Base-by-base conservation (phyloP, 2,113 vertebrate species). In the Benitochromis conjunctus region DNA sequence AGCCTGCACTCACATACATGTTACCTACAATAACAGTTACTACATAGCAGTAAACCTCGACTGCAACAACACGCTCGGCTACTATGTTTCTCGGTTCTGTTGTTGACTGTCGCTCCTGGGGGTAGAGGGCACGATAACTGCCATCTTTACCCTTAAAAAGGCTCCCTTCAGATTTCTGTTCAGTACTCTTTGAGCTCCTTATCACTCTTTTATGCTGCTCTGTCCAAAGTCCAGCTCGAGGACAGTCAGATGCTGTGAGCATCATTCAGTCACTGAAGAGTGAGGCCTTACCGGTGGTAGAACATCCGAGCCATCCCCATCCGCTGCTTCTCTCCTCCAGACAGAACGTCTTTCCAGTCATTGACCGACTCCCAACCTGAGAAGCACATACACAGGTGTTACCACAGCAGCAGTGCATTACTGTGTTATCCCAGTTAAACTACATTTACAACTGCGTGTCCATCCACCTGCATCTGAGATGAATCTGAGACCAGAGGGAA, bases 301-400 rank as follows among this genome's bases (percentile, higher is more conserved):
- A 99, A 99, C 98, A 99, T 99, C 5, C 99, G 97, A 82, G 99
- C 99, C 99, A 99, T 99, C 66, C 98, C 99, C 98, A 99, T 99
- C 86, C 99, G 96, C 94, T 99, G 99, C 82, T 99, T 99, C 95
- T 99, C 99, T 83, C 98, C 99, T 92, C 99, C 99, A 19, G 99
- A 99, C 18, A 99, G 91, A 57, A 99, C 98, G 36, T 99, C 99
- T 91, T 98, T 99, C 99, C 99, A 99, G 94, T 99, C 99, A 85
- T 96, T 96, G 86, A 98, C 86, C 5, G 97, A 96, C 95, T 99
- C 97, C 99, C 99, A 99, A 3, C 99, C 99, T 99, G 92, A 21
- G n/a, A 69, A 36, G 48, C 14, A 82, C 29, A 81, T 2, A 77
- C 7, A 55, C 62, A 51, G 12, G 10, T 41, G 71, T 55, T 21